phyloP scores from a whole-genome alignment of 2,113 vertebrate species.

The Burhinus oedicnemus region DNA sequence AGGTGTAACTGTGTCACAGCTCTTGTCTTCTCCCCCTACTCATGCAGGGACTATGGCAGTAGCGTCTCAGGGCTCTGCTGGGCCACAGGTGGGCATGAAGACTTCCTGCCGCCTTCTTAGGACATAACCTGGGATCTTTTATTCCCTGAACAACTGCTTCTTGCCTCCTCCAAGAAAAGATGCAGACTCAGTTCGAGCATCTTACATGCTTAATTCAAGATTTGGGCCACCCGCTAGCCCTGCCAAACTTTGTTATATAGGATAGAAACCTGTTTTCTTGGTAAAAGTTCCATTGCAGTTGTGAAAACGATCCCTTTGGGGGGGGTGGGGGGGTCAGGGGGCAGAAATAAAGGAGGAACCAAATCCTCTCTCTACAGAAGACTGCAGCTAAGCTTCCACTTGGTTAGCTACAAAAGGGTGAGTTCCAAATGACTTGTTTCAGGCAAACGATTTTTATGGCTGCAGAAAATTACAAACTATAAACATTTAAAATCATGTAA shows the following conservation, averaged over 20 bases:
- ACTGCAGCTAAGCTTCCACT: not conserved
- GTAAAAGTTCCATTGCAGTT: not conserved
- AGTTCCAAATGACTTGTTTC: not conserved
- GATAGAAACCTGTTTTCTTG: not conserved
- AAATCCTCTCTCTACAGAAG: not conserved
- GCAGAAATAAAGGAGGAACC: not conserved
- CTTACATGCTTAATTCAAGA: not conserved
- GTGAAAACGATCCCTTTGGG: not conserved
- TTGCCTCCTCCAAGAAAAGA: not conserved
- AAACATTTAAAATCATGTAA: not conserved
- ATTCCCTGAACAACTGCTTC: not conserved
- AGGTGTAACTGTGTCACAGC: not conserved
- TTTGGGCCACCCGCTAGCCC: not conserved
- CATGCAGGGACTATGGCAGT: not conserved
- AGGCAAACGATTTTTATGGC: not conserved
- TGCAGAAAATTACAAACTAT: not conserved
- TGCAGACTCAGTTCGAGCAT: not conserved
- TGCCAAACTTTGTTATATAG: not conserved
- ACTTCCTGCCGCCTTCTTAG: not conserved
- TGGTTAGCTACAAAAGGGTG: not conserved
- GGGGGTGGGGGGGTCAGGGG: accelerated
- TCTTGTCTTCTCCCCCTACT: not conserved
- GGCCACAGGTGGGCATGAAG: not conserved
- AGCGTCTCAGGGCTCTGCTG: not conserved
- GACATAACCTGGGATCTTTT: not conserved